These are phyloP conservation scores for Crambe crambe DNA, from an alignment of 37 sponge, comb jelly and placozoan genomes.

Conservation along the genomic window DNA sequence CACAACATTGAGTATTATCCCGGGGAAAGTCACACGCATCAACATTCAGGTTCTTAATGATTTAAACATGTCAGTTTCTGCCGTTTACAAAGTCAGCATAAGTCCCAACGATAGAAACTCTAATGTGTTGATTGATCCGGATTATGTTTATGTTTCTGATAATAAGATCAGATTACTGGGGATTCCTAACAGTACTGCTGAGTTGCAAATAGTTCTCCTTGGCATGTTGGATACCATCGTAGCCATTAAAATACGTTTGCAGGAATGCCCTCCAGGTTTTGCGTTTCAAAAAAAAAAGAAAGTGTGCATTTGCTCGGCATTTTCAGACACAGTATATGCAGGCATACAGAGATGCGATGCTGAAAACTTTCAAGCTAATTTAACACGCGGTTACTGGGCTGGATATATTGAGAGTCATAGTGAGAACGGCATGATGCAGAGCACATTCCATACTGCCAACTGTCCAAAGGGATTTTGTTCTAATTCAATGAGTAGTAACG, in stretches of 20 bases:
- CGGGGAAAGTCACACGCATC: background rate
- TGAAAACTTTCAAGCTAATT: background rate
- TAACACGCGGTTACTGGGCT: conserved; percentile 6
- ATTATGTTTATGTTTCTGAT: no score
- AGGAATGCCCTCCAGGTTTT: background rate
- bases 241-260: no score
- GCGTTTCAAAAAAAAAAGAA: no score
- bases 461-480: background rate
- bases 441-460: background rate
- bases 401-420: background rate
- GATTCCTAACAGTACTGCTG: background rate
- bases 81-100: background rate
- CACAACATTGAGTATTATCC: background rate
- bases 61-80: background rate
- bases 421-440: background rate
- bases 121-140: background rate
- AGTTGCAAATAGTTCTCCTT: background rate
- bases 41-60: background rate
- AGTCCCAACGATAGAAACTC: background rate
- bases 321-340: background rate
- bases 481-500: background rate
- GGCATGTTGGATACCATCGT: background rate
- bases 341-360: background rate
- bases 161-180: background rate
- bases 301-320: background rate